phyloP scores from a whole-genome alignment of 2,113 vertebrate species.

The Sceloporus tristichus region DNA sequence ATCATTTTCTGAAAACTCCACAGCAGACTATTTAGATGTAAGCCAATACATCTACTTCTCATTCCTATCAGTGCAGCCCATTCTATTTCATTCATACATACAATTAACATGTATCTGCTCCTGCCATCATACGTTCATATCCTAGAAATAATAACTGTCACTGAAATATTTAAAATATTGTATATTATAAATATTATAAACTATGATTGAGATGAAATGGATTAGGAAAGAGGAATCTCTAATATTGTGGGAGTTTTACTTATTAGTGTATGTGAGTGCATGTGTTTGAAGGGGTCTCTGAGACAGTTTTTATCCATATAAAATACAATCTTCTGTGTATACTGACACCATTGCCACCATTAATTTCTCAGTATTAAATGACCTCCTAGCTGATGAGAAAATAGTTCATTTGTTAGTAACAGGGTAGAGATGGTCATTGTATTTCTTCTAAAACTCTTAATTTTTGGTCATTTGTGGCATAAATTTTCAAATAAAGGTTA shows the following conservation, averaged over 20 bases:
- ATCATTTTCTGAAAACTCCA: neutral
- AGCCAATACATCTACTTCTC: neutral
- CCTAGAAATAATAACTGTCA: neutral
- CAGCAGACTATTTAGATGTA: neutral
- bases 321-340: conserved; percentile 36
- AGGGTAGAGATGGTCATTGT: neutral
- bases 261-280: conserved; percentile 4
- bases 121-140: neutral
- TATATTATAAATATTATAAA: too few relatives aligned
- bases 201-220: neutral
- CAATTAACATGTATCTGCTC: neutral
- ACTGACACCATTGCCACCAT: conserved; percentile 27
- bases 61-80: neutral
- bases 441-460: neutral
- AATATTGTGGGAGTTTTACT: neutral
- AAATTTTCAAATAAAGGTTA: neutral
- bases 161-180: neutral
- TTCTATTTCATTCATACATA: neutral
- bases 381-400: conserved; percentile 39
- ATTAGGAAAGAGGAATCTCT: too few relatives aligned
- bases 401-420: neutral
- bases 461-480: neutral
- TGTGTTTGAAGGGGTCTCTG: neutral
- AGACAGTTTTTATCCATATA: conserved; percentile 20
- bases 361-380: neutral